Base-by-base conservation (phyloP, 2,888 invertebrate species). In the Magallana nippona region DNA sequence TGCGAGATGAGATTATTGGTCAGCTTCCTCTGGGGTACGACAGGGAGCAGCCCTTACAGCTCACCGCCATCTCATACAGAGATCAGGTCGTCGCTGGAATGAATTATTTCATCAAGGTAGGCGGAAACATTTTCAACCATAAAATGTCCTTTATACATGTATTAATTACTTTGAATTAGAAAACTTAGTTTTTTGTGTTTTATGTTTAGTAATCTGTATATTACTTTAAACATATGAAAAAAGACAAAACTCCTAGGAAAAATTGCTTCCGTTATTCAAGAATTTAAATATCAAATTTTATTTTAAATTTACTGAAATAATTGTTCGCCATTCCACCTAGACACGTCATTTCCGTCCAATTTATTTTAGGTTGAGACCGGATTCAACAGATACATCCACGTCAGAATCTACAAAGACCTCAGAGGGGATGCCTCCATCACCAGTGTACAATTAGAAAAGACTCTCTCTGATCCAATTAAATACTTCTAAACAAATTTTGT, bases 31-130 rank as follows among this genome's bases (percentile, higher is more conserved):
- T 22, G n/a, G 63, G 63, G 15, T 63, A 63, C 13, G 63, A 19
- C 63, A 22, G 63, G 27, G 63, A 22, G 13, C n/a, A 19, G 27
- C 22, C 19, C 1, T 11, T 63, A 10, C 63, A 3, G 10, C 63
- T 63, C 1, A 63, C 19, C 13, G 63, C 63, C 2, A 13, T 13
- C 3, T 63, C 19, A 10, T 63, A 63, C 63, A 63, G 5, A 19
- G 10, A 22, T 8, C 63, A 63, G 27, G 63, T 63, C 11, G 63
- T 63, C 10, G 63, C 63, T 11, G 63, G 63, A 19, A 27, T 19
- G 22, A 63, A 63, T n/a, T 63, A 63, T 15, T 63, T 63, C 19
- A 63, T 63, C 63, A 63, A 63, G 63, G 63, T 63, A 27, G 13
- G 27, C 19, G 8, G 8, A 44, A 44, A 44, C 44, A 44, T 44